Evolutionary conservation across 2,888 invertebrate genomes (phyloP).

Genomic region (Aphelenchoides bicaudatus): DNA sequence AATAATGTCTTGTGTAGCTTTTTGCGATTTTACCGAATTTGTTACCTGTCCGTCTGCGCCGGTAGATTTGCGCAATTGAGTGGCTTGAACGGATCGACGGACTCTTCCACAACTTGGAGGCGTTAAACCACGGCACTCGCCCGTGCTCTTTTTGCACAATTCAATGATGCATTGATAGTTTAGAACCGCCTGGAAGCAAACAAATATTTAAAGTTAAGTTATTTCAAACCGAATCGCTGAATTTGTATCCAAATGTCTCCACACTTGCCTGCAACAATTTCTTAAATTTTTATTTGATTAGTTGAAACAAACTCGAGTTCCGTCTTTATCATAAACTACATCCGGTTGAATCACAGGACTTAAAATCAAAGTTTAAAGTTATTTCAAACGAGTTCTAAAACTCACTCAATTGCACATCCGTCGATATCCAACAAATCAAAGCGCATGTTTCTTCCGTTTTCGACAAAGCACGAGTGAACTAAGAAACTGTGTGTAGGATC

Average conservation of each 20-base stretch:
- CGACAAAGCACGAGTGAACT: constrained; percentile 55
- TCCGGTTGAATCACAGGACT: constrained; percentile 58
- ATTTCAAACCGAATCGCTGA: constrained; percentile 56
- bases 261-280: constrained; percentile 38
- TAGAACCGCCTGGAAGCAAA: too few relatives aligned
- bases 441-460: constrained; percentile 49
- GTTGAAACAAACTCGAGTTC: constrained; percentile 27
- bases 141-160: constrained; percentile 45
- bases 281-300: constrained; percentile 8
- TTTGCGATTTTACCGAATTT: too few relatives aligned
- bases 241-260: constrained; percentile 58
- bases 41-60: not conserved
- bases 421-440: constrained; percentile 50
- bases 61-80: not conserved
- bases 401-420: not conserved
- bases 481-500: constrained; percentile 46
- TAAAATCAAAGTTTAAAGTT: constrained; percentile 10
- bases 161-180: constrained; percentile 58
- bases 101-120: constrained; percentile 45
- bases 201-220: too few relatives aligned
- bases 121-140: constrained; percentile 52
- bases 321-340: constrained; percentile 40
- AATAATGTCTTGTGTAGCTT: too few relatives aligned
- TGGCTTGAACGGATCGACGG: too few relatives aligned
- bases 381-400: not conserved